A percentile compares a stretch with the other conserved stretches of the same genome.
Conservation (phyloP, 2,888 invertebrate species). For the Spodoptera exigua region DNA sequence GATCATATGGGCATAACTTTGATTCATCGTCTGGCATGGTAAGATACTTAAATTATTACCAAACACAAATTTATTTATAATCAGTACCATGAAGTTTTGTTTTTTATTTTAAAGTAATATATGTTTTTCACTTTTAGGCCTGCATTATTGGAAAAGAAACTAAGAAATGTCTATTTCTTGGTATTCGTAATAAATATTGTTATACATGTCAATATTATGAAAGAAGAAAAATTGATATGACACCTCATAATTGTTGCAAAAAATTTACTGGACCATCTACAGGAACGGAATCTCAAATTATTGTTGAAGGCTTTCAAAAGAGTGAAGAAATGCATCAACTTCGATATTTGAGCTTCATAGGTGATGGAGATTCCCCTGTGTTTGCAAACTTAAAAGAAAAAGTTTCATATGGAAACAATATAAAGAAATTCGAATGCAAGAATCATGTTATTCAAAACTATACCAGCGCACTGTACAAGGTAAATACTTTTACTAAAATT, state of each 20-base stretch:
- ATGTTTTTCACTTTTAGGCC: neutral
- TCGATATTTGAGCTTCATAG: too few species aligned
- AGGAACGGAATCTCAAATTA: constrained; percentile 3
- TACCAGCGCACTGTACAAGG: too few species aligned
- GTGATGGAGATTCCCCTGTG: too few species aligned
- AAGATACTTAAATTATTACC: too few species aligned
- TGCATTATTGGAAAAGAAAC: constrained; percentile 6
- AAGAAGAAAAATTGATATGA: neutral
- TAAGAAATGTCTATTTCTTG: neutral
- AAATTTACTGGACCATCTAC: constrained; percentile 3
- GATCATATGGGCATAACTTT: constrained; percentile 2
- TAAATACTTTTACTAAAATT: too few species aligned
- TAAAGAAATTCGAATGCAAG: too few species aligned
- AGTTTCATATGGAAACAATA: too few species aligned
- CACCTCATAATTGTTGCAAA: neutral
- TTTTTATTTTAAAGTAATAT: neutral
- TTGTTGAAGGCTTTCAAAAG: constrained; percentile 7
- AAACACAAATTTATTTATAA: too few species aligned
- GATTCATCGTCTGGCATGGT: constrained; percentile 6
- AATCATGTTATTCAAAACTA: too few species aligned
- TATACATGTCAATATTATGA: too few species aligned
- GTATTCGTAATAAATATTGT: neutral
- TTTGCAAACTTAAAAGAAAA: too few species aligned
- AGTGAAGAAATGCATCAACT: constrained; percentile 2
- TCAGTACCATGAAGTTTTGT: too few species aligned